Evolutionary conservation across 2,888 invertebrate species (phyloP).

Genomic region (Merodon equestris): DNA sequence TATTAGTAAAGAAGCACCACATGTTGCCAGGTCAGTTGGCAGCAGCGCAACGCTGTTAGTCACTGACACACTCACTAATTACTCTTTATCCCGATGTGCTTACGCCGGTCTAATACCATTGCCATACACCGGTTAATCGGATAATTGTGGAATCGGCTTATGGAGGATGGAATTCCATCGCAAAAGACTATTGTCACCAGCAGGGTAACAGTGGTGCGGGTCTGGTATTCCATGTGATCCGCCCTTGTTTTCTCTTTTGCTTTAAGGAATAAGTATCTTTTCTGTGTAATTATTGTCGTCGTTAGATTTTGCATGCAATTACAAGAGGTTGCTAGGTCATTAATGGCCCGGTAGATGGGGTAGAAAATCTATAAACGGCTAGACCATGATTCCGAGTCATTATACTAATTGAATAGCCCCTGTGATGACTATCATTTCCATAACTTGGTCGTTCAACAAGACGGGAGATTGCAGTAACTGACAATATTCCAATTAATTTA

Average conservation of each 20-base stretch:
- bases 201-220: conserved; percentile 13
- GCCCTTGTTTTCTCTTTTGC: conserved; percentile 21
- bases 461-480: background rate
- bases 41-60: conserved; percentile 14
- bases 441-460: conserved; percentile 9
- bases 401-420: conserved; percentile 29
- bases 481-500: conserved; percentile 52
- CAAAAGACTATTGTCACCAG: conserved; percentile 1
- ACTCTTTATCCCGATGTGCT: conserved; percentile 72
- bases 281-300: conserved; percentile 24
- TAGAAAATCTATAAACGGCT: background rate
- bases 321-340: conserved; percentile 27
- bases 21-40: conserved; percentile 45
- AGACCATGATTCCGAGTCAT: conserved; percentile 8
- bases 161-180: conserved; percentile 68
- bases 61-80: conserved; percentile 72
- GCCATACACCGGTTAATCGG: conserved; percentile 71
- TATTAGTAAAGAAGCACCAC: conserved; percentile 51
- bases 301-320: conserved; percentile 12
- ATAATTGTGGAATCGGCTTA: conserved; percentile 77
- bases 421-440: conserved; percentile 14
- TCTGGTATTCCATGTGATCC: conserved; percentile 42
- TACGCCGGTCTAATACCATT: conserved; percentile 57
- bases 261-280: background rate
- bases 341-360: background rate